Percentiles rank a stretch among this genome's conserved stretches.
These are phyloP conservation scores for Epirrhoe tristata DNA, from an alignment of 2,888 invertebrate species.

Conservation along the genomic window DNA sequence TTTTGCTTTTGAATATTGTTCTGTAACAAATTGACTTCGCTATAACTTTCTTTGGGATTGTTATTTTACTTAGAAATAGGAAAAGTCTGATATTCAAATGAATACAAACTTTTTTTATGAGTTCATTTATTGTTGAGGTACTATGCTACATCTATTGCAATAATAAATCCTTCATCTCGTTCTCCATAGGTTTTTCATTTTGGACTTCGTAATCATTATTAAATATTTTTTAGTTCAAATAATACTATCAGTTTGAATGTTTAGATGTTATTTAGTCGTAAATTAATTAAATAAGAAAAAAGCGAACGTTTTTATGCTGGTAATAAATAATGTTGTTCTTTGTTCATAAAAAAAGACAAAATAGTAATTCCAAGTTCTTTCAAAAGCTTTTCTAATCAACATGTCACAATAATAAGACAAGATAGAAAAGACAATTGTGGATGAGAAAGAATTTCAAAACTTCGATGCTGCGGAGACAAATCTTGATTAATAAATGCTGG, in stretches of 20 bases:
- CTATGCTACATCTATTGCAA: no score
- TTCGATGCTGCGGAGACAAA: slow-evolving; percentile 21
- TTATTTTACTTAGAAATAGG: background rate
- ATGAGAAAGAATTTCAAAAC: slow-evolving; percentile 10
- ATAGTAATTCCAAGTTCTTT: background rate
- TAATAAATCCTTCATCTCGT: no score
- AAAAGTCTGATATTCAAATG: background rate
- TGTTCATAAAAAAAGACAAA: background rate
- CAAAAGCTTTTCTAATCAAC: background rate
- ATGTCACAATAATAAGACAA: slow-evolving; percentile 13
- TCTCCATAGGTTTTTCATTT: background rate
- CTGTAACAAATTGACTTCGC: slow-evolving; percentile 12
- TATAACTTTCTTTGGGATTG: background rate
- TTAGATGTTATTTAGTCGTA: no score
- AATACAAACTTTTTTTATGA: no score
- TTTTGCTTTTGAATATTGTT: slow-evolving; percentile 10
- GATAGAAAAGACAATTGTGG: slow-evolving; percentile 15
- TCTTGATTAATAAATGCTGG: slow-evolving; percentile 25
- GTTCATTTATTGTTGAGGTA: no score
- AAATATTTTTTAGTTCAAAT: no score
- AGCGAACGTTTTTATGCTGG: no score
- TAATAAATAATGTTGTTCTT: no score
- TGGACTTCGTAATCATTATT: no score
- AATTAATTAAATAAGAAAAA: no score
- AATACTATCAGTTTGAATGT: no score